phyloP scores from a whole-genome alignment of 2,113 vertebrate species.

The Varanus salvator region DNA sequence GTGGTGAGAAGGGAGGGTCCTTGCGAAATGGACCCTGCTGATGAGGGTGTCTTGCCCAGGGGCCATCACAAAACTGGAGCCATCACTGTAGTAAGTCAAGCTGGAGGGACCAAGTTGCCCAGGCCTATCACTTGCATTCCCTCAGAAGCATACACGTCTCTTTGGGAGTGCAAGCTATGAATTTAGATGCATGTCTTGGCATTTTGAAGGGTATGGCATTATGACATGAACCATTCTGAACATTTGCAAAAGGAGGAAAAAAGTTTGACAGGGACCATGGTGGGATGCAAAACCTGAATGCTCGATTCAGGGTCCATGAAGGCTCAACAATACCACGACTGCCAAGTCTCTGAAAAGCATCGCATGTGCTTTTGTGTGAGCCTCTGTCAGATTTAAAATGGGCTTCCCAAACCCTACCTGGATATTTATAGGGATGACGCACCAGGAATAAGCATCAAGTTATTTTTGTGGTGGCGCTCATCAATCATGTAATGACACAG shows the following conservation, averaged over 20 bases:
- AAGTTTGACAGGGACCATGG: neutral
- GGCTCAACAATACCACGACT: neutral
- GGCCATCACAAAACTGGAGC: too few species aligned
- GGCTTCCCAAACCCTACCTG: neutral
- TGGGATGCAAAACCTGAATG: neutral
- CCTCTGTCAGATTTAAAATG: neutral
- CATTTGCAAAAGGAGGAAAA: neutral
- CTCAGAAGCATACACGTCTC: too few species aligned
- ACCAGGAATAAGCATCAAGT: slow-evolving; percentile 39
- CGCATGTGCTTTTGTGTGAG: neutral
- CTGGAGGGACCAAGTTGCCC: neutral
- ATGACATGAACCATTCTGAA: neutral
- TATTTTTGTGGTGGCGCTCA: slow-evolving; percentile 41
- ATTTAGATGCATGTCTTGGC: neutral
- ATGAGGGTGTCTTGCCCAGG: too few species aligned
- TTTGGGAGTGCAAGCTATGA: neutral
- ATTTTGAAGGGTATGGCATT: neutral
- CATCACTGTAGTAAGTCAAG: too few species aligned
- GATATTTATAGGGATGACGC: slow-evolving; percentile 58
- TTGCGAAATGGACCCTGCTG: too few species aligned
- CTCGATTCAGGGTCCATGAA: neutral
- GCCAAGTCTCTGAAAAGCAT: neutral
- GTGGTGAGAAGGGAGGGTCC: too few species aligned
- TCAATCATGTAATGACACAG: slow-evolving; percentile 26
- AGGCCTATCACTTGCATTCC: neutral